Base-by-base conservation (phyloP, 2,888 invertebrate genomes). In the Hemithea aestivaria region DNA sequence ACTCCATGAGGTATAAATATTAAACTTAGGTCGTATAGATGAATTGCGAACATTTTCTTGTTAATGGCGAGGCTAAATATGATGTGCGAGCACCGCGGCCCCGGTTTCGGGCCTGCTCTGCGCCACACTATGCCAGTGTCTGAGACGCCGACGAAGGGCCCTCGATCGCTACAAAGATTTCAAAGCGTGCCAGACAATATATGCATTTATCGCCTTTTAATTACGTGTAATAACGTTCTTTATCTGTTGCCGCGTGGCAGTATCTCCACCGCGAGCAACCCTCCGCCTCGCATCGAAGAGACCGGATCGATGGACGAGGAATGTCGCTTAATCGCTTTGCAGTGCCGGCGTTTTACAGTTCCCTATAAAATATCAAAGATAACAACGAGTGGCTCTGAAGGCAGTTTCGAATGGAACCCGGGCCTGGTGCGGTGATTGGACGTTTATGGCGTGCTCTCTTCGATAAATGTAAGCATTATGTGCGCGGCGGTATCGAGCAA, bases 331-430 rank as follows among this genome's bases (percentile, higher is more conserved):
- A 78, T 79, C 77, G 73, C 77, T 73, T 73, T 71, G 76, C 77
- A 79, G 76, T 64, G 80, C 79, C 81, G 82, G 70, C 80, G 74
- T 81, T 87, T 87, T 85, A 87, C 84, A 71, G 85, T 74, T 81
- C 76, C 72, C 84, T 83, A 87, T 87, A 87, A 87, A 87, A 83
- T 83, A 79, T 82, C 76, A 75, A 77, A 84, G 85, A 87, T 87
- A 85, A 85, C 82, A 83, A 80, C 80, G 75, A 76, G 68, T 74
- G 73, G 69, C 71, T 72, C 65, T 70, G 73, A 72, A 67, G 68
- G 68, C 58, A 66, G 64, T 72, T 62, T 65, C 68, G 66, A 74
- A 70, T 73, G 72, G 71, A 67, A 64, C 58, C 67, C 58, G 63
- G 58, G 60, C 45, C 56, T 68, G 55, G 76, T 75, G 82, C 69